Evolutionary conservation across 2,113 vertebrate genomes (phyloP).

Genomic region (Erythrocebus patas): DNA sequence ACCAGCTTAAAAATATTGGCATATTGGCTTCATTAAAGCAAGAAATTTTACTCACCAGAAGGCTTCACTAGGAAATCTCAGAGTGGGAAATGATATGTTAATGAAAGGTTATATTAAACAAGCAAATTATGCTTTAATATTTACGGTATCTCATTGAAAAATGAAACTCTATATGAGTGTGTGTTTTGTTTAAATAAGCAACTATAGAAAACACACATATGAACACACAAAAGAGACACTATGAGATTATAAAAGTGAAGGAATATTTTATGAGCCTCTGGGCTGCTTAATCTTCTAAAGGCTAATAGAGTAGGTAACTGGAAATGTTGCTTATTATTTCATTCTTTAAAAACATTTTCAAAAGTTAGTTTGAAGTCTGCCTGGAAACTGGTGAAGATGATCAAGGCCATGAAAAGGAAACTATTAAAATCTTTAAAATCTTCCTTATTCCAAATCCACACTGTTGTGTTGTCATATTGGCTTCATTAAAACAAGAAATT

Average conservation of each 20-base stretch:
- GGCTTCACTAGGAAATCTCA: not conserved
- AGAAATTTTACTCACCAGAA: not conserved
- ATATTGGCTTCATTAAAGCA: not conserved
- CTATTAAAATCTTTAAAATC: not conserved
- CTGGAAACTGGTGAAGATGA: conserved; percentile 9
- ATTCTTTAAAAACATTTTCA: conserved; percentile 43
- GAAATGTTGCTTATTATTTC: conserved; percentile 54
- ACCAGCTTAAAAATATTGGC: not conserved
- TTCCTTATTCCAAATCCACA: not conserved
- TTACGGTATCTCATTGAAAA: not conserved
- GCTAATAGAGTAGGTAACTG: not conserved
- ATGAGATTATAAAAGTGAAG: conserved; percentile 4
- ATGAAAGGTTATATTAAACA: not conserved
- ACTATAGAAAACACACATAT: not conserved
- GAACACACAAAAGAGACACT: not conserved
- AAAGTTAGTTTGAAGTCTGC: conserved; percentile 55
- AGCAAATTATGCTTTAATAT: not conserved
- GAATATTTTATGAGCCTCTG: conserved; percentile 2
- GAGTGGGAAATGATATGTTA: not conserved
- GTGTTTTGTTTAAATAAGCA: not conserved
- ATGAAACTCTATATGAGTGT: not conserved
- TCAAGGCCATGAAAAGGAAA: conserved; percentile 16
- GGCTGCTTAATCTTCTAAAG: conserved; percentile 45
- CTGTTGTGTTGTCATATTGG: not conserved
- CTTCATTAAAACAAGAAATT: too few relatives aligned